Percentiles rank a stretch among this genome's conserved stretches.
Conservation (phyloP, 1,140 invertebrate species). For the Trichogramma pretiosum region DNA sequence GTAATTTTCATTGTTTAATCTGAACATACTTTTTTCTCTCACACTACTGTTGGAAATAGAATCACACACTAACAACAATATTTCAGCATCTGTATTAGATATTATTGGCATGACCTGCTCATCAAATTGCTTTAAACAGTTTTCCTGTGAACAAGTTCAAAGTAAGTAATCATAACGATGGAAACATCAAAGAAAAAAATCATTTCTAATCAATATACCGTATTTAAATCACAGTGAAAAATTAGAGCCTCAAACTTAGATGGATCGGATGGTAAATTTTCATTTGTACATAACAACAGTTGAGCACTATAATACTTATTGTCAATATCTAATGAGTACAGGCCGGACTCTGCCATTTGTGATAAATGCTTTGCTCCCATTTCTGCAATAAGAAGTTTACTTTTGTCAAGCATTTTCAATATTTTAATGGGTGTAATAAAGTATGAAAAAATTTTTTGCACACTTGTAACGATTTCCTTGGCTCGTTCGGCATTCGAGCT, state of each 20-base stretch:
- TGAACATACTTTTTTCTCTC: conserved; percentile 29
- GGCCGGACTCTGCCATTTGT: conserved; percentile 37
- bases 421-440: conserved; percentile 3
- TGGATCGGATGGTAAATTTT: conserved; percentile 41
- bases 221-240: conserved; percentile 48
- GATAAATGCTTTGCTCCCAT: conserved; percentile 35
- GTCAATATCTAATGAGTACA: conserved; percentile 53
- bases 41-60: conserved; percentile 38
- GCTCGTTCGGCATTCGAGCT: conserved; percentile 30
- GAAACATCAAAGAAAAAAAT: neutral
- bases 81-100: conserved; percentile 28
- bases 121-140: conserved; percentile 29
- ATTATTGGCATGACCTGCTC: conserved; percentile 27
- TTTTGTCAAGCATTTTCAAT: no score
- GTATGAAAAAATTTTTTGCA: conserved; percentile 11
- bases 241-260: conserved; percentile 51
- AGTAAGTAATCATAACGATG: conserved; percentile 3
- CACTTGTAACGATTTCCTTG: conserved; percentile 36
- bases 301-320: conserved; percentile 61
- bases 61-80: conserved; percentile 33
- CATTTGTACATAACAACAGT: conserved; percentile 47
- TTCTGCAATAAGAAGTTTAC: conserved; percentile 37
- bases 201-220: conserved; percentile 46
- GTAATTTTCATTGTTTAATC: conserved; percentile 4
- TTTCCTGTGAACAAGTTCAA: no score